Base-by-base conservation (phyloP, 2,888 invertebrate genomes). In the Polyploca ridens region DNA sequence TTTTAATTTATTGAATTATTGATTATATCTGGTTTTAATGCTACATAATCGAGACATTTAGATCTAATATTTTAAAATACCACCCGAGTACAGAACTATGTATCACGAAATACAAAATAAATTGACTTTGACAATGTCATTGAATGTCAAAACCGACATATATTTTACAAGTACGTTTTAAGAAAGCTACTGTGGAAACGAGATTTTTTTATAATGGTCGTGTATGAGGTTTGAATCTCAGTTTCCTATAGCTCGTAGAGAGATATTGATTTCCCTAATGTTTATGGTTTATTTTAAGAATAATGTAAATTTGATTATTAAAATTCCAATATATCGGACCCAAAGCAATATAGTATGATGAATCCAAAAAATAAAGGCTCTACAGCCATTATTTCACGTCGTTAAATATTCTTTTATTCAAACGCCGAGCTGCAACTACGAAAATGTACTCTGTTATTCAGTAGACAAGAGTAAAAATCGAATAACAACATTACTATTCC, bases 401-500 rank as follows among this genome's bases (percentile, higher is more conserved):
- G 54, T 66, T 33, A 63, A 65, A 38, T 66, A 3, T 19, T 16
- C 0, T 54, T 49, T 49, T 54, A 7, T 4, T 63, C 46, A 66
- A 60, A 41, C 14, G 38, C 27, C 27, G 19, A 33, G 13, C n/a
- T 63, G 67, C 62, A 62, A 69, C 77, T 81, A 83, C 76, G 75
- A 82, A 73, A 84, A 77, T 83, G 82, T 72, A 76, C 76, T 74
- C 73, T 82, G 75, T 77, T 78, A 73, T 72, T 73, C 67, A 76
- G 77, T 81, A 82, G 84, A 79, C 73, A 81, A 87, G 86, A 86
- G 88, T 87, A 86, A 87, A 90, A 88, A 90, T 90, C 80, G 86
- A 87, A 81, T 83, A 90, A 90, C 90, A 90, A 89, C 86, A 73
- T 83, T 79, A 73, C 82, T 87, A 83, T 82, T 86, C 84, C 72